These are phyloP conservation scores for Vanessa cardui DNA, from an alignment of 2,888 invertebrate genomes.

Conservation along the genomic window DNA sequence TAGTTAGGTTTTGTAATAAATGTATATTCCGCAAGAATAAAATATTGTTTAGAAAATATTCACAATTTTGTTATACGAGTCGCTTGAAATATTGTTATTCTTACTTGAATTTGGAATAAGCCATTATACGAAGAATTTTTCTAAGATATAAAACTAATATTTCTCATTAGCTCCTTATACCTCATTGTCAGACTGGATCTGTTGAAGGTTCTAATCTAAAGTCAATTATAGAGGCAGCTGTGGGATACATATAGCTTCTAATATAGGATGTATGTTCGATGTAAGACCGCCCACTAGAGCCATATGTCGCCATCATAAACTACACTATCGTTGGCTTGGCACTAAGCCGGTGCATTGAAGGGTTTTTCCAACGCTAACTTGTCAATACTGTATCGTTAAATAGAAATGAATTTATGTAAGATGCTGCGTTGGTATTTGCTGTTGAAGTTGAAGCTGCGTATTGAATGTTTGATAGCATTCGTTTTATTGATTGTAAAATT, in stretches of 20 bases:
- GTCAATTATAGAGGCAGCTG: background rate
- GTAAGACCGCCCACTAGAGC: slow-evolving; percentile 46
- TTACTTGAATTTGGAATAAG: too few species aligned
- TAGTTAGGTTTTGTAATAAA: too few species aligned
- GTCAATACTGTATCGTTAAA: slow-evolving; percentile 31
- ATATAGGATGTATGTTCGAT: background rate
- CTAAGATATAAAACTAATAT: too few species aligned
- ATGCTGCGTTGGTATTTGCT: slow-evolving; percentile 4
- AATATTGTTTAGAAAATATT: too few species aligned
- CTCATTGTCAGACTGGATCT: too few species aligned
- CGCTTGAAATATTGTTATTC: too few species aligned
- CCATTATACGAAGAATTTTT: too few species aligned
- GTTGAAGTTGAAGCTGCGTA: background rate
- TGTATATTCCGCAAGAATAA: background rate
- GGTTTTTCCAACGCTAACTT: slow-evolving; percentile 44
- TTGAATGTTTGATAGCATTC: too few species aligned
- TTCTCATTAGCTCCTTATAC: too few species aligned
- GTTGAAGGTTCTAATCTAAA: background rate
- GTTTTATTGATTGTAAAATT: too few species aligned
- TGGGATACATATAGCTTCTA: background rate
- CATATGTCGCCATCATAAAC: slow-evolving; percentile 64
- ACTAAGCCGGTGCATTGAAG: slow-evolving; percentile 56
- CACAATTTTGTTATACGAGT: too few species aligned
- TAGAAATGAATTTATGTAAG: slow-evolving; percentile 14
- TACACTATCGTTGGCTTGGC: slow-evolving; percentile 55